These are phyloP conservation scores for Papio anubis DNA, from an alignment of 2,113 vertebrate species.

Conservation along the genomic window DNA sequence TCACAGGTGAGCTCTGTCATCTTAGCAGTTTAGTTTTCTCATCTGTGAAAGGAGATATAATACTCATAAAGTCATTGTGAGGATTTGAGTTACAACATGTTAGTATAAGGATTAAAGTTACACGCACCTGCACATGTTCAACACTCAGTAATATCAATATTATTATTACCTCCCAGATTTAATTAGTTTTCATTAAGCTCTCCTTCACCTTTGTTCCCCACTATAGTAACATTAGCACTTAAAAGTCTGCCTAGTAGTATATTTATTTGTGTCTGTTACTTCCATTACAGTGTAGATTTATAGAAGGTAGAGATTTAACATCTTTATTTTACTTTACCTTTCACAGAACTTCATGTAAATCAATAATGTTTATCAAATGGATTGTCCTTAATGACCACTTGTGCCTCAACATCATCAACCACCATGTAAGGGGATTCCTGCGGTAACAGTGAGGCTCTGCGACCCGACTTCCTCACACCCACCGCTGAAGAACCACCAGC, in stretches of 20 bases:
- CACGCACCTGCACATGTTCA: background rate
- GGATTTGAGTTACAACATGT: background rate
- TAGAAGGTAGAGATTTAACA: background rate
- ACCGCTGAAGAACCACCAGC: background rate
- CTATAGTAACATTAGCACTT: background rate
- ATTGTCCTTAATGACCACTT: background rate
- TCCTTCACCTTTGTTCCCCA: background rate
- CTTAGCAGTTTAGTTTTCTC: background rate
- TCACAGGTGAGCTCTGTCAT: background rate
- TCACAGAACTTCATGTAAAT: background rate
- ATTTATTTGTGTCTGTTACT: conserved; percentile 12
- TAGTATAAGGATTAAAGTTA: background rate
- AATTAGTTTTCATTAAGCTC: background rate
- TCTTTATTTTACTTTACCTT: conserved; percentile 12
- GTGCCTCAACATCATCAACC: background rate
- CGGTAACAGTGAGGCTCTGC: background rate
- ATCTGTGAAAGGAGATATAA: background rate
- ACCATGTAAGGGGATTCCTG: background rate
- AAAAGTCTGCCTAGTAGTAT: background rate
- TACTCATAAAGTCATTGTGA: background rate
- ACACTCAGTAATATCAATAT: background rate
- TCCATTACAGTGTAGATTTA: background rate
- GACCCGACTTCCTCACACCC: background rate
- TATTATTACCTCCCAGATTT: background rate
- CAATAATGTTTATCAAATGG: background rate